These are phyloP conservation scores for Porites evermanni DNA, from an alignment of 92 coral and sea anemone species.

Conservation along the genomic window DNA sequence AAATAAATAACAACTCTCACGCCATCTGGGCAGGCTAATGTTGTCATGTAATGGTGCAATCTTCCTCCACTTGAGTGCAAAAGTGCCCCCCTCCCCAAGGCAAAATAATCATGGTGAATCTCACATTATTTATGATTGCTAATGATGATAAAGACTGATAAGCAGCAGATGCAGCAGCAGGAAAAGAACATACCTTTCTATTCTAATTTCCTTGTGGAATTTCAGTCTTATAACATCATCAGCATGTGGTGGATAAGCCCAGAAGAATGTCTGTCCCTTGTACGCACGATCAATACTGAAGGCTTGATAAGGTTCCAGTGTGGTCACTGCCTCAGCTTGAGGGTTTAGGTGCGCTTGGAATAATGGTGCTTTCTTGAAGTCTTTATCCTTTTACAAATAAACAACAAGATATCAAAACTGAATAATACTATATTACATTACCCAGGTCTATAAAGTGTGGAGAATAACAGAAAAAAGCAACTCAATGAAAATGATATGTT, in stretches of 20 bases:
- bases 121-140: too few species aligned
- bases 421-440: too few species aligned
- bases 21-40: too few species aligned
- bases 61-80: too few species aligned
- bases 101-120: too few species aligned
- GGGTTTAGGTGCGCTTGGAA: slow-evolving; percentile 99
- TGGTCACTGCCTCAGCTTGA: slow-evolving; percentile 70
- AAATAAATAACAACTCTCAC: too few species aligned
- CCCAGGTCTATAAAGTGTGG: too few species aligned
- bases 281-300: slow-evolving; percentile 87
- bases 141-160: background rate
- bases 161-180: background rate
- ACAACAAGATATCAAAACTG: background rate
- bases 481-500: too few species aligned
- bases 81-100: too few species aligned
- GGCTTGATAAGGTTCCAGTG: slow-evolving; percentile 83
- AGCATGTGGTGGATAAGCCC: slow-evolving; percentile 93
- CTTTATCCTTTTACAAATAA: slow-evolving; percentile 77
- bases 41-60: too few species aligned
- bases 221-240: slow-evolving; percentile 89
- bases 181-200: slow-evolving; percentile 61
- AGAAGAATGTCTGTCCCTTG: slow-evolving; percentile 97
- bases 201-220: slow-evolving; percentile 65
- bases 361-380: slow-evolving; percentile 95
- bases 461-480: too few species aligned